A percentile compares a stretch with the other conserved stretches of the same genome.
Evolutionary conservation across 2,888 invertebrate genomes (phyloP).

Genomic region (Polyploca ridens): DNA sequence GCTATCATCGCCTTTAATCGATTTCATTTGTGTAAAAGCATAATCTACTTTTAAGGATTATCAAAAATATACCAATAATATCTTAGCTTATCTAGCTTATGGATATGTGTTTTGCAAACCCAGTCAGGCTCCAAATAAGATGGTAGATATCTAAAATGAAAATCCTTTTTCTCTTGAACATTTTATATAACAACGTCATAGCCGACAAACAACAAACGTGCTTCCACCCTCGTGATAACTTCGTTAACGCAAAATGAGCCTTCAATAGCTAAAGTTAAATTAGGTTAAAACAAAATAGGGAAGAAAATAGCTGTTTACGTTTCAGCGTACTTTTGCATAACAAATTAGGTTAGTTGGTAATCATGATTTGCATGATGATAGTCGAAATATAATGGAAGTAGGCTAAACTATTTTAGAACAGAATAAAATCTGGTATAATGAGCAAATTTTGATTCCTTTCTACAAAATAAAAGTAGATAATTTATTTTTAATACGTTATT

Average conservation of each 20-base stretch:
- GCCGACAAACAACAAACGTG: constrained; percentile 52
- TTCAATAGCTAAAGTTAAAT: constrained; percentile 79
- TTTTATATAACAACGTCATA: constrained; percentile 29
- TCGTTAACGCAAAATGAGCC: constrained; percentile 72
- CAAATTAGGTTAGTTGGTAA: constrained; percentile 42
- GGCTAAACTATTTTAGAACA: background rate
- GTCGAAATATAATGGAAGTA: constrained; percentile 24
- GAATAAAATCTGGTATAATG: no score
- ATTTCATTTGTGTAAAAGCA: no score
- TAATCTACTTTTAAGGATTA: no score
- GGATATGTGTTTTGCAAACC: constrained; percentile 14
- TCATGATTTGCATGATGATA: constrained; percentile 36
- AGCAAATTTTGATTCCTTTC: no score
- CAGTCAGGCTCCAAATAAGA: background rate
- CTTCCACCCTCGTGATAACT: constrained; percentile 58
- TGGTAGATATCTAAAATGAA: constrained; percentile 1
- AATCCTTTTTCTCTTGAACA: constrained; percentile 19
- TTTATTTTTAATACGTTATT: no score
- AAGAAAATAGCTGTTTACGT: constrained; percentile 59
- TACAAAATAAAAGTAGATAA: no score
- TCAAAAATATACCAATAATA: no score
- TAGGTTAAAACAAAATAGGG: constrained; percentile 72
- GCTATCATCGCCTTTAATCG: no score
- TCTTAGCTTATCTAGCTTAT: no score
- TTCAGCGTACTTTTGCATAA: constrained; percentile 41